A percentile compares a stretch with the other conserved stretches of the same genome.
These are phyloP conservation scores for Drosophila kuntzei DNA, from an alignment of 2,888 invertebrate genomes.

Conservation along the genomic window DNA sequence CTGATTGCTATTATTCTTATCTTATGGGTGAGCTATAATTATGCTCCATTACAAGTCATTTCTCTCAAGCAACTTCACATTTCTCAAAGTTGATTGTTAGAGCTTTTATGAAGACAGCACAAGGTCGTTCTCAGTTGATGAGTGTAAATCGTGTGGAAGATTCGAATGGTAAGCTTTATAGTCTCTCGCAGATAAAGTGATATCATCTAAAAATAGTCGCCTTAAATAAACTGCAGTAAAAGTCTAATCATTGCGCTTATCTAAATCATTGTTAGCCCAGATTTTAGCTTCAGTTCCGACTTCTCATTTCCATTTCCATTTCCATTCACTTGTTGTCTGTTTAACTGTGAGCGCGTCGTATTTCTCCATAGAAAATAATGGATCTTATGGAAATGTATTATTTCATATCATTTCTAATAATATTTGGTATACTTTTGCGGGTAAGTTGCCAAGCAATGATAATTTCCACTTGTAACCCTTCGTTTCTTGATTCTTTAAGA, in stretches of 20 bases:
- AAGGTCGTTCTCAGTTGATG: background rate
- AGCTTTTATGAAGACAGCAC: background rate
- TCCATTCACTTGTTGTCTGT: conserved; percentile 39
- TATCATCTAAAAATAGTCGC: conserved; percentile 32
- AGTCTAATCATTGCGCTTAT: conserved; percentile 12
- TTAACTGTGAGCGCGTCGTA: conserved; percentile 3
- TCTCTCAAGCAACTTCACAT: background rate
- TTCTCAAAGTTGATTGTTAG: conserved; percentile 8
- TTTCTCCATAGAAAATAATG: conserved; percentile 36
- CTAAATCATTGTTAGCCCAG: conserved; percentile 5
- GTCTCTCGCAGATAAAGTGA: conserved; percentile 15
- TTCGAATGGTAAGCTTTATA: conserved; percentile 20
- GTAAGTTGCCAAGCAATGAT: conserved; percentile 42
- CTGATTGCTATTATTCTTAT: background rate
- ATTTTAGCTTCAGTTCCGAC: conserved; percentile 13
- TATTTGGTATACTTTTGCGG: conserved; percentile 59
- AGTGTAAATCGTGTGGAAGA: conserved; percentile 3
- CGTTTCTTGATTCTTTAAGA: conserved; percentile 28
- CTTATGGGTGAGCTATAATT: conserved; percentile 10
- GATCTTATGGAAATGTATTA: conserved; percentile 65
- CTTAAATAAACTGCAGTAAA: conserved; percentile 46
- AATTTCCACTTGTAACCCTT: background rate
- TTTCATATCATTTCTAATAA: conserved; percentile 58
- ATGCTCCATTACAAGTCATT: background rate
- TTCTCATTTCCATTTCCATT: conserved; percentile 54